Evolutionary conservation across 2,113 vertebrate species (phyloP).

Genomic region (Eulemur macaco): DNA sequence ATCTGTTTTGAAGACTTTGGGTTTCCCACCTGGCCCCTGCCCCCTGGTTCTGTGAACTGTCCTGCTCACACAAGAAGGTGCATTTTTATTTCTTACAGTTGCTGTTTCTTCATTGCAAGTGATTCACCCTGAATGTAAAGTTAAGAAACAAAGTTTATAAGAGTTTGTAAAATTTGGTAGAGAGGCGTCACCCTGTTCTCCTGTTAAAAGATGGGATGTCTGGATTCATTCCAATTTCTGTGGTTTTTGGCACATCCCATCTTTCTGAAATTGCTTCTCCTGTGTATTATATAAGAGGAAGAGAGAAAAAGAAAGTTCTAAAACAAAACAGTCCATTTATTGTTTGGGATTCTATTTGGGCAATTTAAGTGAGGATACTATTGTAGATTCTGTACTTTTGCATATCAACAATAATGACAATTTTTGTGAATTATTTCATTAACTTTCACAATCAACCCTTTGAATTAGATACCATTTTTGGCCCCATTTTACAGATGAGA

Average conservation of each 20-base stretch:
- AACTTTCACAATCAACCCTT: background rate
- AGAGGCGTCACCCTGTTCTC: background rate
- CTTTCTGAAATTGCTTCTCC: background rate
- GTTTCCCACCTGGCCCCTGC: background rate
- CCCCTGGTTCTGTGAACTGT: background rate
- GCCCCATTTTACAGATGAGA: background rate
- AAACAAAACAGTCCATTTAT: background rate
- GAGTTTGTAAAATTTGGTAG: background rate
- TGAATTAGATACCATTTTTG: background rate
- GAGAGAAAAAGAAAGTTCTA: background rate
- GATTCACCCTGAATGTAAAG: background rate
- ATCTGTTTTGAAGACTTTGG: constrained; percentile 28
- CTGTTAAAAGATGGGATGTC: background rate
- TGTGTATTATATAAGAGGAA: background rate
- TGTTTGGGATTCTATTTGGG: background rate
- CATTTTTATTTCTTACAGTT: background rate
- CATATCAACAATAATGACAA: background rate
- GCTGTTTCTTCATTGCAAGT: background rate
- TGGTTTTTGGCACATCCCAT: background rate
- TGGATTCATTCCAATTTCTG: background rate
- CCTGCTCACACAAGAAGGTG: background rate
- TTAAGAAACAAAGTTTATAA: background rate
- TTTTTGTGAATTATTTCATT: background rate
- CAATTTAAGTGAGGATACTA: background rate
- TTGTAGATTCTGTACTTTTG: background rate